Conservation (phyloP, 2,797 vertebrate genomes). For the Sitta carolinensis region DNA sequence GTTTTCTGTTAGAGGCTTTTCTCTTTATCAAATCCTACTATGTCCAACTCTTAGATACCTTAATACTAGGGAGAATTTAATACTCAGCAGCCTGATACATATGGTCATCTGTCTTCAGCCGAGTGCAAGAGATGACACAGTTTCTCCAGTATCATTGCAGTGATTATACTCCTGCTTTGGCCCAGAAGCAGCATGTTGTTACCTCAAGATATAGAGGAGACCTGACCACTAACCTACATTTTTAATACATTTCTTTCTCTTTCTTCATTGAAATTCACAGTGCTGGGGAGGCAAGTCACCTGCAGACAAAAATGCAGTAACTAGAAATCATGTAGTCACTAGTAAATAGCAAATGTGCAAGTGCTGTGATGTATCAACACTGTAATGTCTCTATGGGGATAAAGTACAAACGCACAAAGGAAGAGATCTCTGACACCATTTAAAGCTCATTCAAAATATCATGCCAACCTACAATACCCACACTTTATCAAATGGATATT, state of each 20-base stretch:
- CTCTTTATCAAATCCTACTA: not conserved
- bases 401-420: not conserved
- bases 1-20: not conserved
- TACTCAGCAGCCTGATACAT: not conserved
- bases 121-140: not conserved
- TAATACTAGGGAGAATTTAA: not conserved
- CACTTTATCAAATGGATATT: slow-evolving; percentile 41
- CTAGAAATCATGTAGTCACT: not conserved
- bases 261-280: not conserved
- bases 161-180: not conserved
- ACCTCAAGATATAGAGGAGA: not conserved
- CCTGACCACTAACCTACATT: not conserved
- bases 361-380: not conserved
- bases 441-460: slow-evolving; percentile 16
- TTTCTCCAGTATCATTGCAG: not conserved
- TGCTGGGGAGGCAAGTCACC: not conserved
- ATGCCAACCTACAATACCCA: not conserved
- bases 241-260: not conserved
- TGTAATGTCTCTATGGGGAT: not conserved
- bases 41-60: not conserved
- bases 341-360: not conserved
- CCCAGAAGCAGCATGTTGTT: not conserved
- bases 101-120: not conserved
- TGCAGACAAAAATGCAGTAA: not conserved
- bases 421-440: not conserved